Conservation (phyloP, 1,140 invertebrate species). For the Stegodyphus dumicola region DNA sequence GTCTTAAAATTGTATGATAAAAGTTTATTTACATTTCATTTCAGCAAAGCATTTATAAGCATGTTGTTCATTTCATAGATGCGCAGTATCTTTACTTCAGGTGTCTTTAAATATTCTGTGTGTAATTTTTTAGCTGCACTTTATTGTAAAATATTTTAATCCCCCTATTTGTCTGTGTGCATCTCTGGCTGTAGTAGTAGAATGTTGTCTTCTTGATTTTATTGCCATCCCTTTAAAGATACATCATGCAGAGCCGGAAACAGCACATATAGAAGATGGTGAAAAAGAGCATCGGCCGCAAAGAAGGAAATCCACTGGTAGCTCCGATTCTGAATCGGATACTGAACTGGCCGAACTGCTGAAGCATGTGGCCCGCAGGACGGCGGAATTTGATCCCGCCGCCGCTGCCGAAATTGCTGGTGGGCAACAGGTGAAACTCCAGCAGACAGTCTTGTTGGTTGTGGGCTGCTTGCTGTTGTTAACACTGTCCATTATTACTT, state of each 20-base stretch:
- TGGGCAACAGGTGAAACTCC: slow-evolving; percentile 51
- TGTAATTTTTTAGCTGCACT: too few relatives aligned
- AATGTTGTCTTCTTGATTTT: slow-evolving; percentile 6
- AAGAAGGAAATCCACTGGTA: slow-evolving; percentile 42
- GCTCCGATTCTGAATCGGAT: slow-evolving; percentile 64
- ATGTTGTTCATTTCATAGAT: too few relatives aligned
- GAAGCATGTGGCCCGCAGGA: slow-evolving; percentile 62
- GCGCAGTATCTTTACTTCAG: too few relatives aligned
- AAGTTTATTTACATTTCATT: too few relatives aligned
- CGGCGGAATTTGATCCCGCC: slow-evolving; percentile 60
- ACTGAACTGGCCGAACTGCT: slow-evolving; percentile 64
- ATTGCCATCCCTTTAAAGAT: slow-evolving; percentile 50
- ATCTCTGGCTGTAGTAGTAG: neutral
- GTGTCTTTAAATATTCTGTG: too few relatives aligned
- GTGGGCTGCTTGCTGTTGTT: slow-evolving; percentile 51
- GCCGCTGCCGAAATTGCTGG: slow-evolving; percentile 14
- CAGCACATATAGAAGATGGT: neutral
- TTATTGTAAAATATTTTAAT: too few relatives aligned
- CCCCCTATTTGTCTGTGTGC: too few relatives aligned
- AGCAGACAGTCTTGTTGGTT: slow-evolving; percentile 22
- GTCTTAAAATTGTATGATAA: too few relatives aligned
- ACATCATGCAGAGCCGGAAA: slow-evolving; percentile 10
- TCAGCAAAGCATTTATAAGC: too few relatives aligned
- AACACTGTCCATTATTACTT: slow-evolving; percentile 3
- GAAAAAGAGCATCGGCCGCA: slow-evolving; percentile 9